These are phyloP conservation scores for Rhynchotus rufescens DNA, from an alignment of 2,797 vertebrate species.

Conservation along the genomic window DNA sequence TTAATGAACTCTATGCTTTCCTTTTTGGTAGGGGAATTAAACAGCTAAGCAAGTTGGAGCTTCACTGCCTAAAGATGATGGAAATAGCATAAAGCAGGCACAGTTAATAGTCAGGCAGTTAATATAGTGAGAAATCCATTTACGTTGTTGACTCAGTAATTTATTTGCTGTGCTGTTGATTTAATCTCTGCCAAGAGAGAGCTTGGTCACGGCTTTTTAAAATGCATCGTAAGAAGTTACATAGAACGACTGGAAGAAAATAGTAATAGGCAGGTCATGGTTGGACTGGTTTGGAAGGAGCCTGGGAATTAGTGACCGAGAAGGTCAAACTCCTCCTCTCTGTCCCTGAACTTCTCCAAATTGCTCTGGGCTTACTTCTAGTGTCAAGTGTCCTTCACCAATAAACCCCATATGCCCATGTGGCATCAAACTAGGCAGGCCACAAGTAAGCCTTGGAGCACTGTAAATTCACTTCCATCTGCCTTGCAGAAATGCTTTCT, in stretches of 20 bases:
- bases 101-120: not conserved
- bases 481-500: not conserved
- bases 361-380: not conserved
- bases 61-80: slow-evolving; percentile 17
- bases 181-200: slow-evolving; percentile 7
- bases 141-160: slow-evolving; percentile 14
- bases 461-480: not conserved
- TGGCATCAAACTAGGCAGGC: not conserved
- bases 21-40: not conserved
- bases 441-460: not conserved
- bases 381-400: rapidly evolving
- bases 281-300: not conserved
- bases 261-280: not conserved
- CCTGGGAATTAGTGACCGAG: not conserved
- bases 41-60: not conserved
- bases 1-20: slow-evolving; percentile 3
- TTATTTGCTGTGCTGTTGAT: slow-evolving; percentile 28
- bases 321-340: not conserved
- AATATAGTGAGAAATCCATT: slow-evolving; percentile 26
- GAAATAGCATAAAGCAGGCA: slow-evolving; percentile 18
- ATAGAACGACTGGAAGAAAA: not conserved
- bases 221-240: not conserved
- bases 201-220: slow-evolving; percentile 11
- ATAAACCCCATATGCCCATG: not conserved
- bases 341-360: not conserved